Conservation (phyloP, 53 echinoderm and acorn worm genomes). For the Paracentrotus lividus region DNA sequence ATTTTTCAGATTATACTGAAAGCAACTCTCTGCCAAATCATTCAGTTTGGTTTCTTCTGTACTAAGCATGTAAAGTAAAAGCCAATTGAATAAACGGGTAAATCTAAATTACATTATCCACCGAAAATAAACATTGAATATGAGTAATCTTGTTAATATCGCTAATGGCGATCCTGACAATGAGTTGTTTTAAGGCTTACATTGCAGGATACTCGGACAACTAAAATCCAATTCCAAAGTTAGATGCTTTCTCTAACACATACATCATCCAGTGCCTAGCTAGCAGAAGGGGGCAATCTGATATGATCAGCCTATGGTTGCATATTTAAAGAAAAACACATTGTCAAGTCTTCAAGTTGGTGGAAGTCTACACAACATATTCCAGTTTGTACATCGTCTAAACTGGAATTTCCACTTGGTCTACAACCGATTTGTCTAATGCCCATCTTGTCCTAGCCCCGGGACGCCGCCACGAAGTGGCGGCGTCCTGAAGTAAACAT, state of each 20-base stretch:
- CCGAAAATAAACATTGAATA: background rate
- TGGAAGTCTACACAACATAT: no score
- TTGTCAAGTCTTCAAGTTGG: no score
- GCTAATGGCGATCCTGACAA: background rate
- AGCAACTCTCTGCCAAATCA: background rate
- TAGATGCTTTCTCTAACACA: background rate
- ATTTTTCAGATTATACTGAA: background rate
- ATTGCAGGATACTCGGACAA: background rate
- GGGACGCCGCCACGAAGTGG: no score
- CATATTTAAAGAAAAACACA: no score
- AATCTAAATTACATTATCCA: background rate
- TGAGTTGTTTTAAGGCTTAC: constrained; percentile 38
- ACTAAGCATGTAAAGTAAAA: background rate
- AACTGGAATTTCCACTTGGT: no score
- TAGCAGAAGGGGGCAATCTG: no score
- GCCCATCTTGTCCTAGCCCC: no score
- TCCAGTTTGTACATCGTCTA: no score
- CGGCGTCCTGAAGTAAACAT: no score
- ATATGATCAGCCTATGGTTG: no score
- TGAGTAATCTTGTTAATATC: background rate
- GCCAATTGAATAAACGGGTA: background rate
- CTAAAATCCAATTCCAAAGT: background rate
- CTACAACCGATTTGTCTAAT: no score
- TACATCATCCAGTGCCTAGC: no score
- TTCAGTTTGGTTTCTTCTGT: background rate